phyloP scores from a whole-genome alignment of 2,888 invertebrate species.

The Scaptomyza parva region DNA sequence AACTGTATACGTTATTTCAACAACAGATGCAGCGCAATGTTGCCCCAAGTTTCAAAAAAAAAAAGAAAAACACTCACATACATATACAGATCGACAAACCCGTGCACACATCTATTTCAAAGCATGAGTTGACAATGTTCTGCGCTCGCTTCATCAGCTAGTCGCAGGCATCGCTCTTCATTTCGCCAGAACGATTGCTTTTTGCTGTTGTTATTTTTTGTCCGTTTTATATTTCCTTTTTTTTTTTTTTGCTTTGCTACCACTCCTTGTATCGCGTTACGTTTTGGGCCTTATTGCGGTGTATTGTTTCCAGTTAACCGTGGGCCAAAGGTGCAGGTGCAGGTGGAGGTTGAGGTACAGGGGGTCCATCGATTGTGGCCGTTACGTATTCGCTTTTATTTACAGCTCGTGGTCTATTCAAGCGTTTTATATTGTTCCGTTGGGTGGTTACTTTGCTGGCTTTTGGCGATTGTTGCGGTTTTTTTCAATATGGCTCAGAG shows the following conservation, averaged over 20 bases:
- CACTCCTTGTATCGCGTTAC: slow-evolving; percentile 32
- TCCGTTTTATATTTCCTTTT: slow-evolving; percentile 13
- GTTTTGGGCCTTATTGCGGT: slow-evolving; percentile 53
- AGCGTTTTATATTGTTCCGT: slow-evolving; percentile 63
- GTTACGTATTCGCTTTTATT: slow-evolving; percentile 60
- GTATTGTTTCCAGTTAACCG: slow-evolving; percentile 61
- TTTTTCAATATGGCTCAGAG: slow-evolving; percentile 43
- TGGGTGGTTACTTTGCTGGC: slow-evolving; percentile 36
- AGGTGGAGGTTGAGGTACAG: too few relatives aligned
- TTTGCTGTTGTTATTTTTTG: slow-evolving; percentile 16
- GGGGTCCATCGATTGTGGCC: slow-evolving; percentile 56
- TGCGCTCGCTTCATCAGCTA: slow-evolving; percentile 52
- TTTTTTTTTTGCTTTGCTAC: slow-evolving; percentile 13
- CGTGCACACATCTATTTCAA: slow-evolving; percentile 11
- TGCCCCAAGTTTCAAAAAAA: slow-evolving; percentile 11
- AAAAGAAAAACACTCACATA: too few relatives aligned
- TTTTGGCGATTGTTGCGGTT: slow-evolving; percentile 33
- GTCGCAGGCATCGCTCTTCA: slow-evolving; percentile 47
- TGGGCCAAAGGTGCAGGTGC: slow-evolving; percentile 16
- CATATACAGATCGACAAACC: not conserved
- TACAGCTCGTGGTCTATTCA: slow-evolving; percentile 53
- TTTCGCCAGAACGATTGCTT: slow-evolving; percentile 42
- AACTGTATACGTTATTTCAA: slow-evolving; percentile 11
- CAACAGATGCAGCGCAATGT: slow-evolving; percentile 5
- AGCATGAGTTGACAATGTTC: slow-evolving; percentile 32